Percentiles rank a stretch among this genome's conserved stretches.
Evolutionary conservation across 2,113 vertebrate genomes (phyloP).

Genomic region (Prunella himalayana): DNA sequence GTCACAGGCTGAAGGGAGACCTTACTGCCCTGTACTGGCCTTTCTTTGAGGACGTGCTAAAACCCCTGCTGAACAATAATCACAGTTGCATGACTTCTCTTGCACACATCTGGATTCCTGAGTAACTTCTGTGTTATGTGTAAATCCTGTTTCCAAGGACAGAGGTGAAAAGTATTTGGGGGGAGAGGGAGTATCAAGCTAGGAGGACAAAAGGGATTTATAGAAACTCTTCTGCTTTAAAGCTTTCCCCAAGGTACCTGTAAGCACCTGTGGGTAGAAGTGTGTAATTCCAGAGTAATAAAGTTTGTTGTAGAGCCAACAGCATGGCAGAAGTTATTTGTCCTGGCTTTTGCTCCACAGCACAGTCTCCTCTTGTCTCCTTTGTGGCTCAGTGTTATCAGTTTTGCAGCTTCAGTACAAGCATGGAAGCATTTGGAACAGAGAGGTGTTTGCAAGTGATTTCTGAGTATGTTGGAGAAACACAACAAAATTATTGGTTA

Average conservation of each 20-base stretch:
- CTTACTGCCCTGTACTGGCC: background rate
- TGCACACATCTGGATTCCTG: background rate
- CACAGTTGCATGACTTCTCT: background rate
- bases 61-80: background rate
- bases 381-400: background rate
- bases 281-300: conserved; percentile 33
- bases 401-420: background rate
- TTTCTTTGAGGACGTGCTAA: background rate
- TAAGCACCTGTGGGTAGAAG: background rate
- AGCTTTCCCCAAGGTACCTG: background rate
- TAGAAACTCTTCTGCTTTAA: background rate
- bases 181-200: background rate
- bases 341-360: background rate
- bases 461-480: background rate
- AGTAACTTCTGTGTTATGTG: background rate
- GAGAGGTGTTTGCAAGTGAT: background rate
- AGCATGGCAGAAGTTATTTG: background rate
- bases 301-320: conserved; percentile 12
- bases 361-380: background rate
- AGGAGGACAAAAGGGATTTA: background rate
- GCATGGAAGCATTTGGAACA: background rate
- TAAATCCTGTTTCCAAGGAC: background rate
- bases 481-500: rapidly evolving
- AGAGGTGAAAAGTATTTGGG: background rate
- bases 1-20: background rate